phyloP scores from a whole-genome alignment of 1,140 invertebrate genomes.

The Tetragonula clypearis region DNA sequence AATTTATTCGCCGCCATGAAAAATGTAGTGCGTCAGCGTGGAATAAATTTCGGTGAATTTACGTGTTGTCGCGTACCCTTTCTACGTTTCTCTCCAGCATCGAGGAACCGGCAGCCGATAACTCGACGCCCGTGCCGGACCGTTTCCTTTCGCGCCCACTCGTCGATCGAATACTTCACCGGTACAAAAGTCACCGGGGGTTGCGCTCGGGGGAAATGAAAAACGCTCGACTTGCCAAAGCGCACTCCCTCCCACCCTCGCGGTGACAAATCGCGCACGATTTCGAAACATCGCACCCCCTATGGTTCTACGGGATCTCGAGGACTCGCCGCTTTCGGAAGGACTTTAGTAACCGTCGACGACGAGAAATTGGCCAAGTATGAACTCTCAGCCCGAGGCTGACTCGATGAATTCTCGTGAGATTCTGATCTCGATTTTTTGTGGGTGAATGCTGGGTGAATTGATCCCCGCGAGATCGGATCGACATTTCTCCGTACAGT shows the following conservation, averaged over 20 bases:
- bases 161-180: slow-evolving; percentile 31
- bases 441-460: no score
- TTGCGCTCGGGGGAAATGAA: neutral
- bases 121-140: slow-evolving; percentile 30
- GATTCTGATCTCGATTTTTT: neutral
- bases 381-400: neutral
- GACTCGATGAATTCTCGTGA: neutral
- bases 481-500: no score
- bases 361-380: neutral
- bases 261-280: slow-evolving; percentile 24
- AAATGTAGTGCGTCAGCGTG: slow-evolving; percentile 61
- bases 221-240: slow-evolving; percentile 39
- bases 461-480: no score
- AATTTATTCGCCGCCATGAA: slow-evolving; percentile 64
- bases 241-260: neutral
- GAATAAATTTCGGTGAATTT: slow-evolving; percentile 65
- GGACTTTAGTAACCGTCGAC: neutral
- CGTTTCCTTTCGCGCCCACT: slow-evolving; percentile 29
- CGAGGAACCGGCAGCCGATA: neutral
- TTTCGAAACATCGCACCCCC: neutral
- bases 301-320: neutral
- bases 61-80: slow-evolving; percentile 43
- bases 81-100: neutral
- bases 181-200: slow-evolving; percentile 46
- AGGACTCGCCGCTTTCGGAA: no score